A percentile compares a stretch with the other conserved stretches of the same genome.
Evolutionary conservation across 2,797 vertebrate species (phyloP).

Genomic region (Sebastes vulpes): DNA sequence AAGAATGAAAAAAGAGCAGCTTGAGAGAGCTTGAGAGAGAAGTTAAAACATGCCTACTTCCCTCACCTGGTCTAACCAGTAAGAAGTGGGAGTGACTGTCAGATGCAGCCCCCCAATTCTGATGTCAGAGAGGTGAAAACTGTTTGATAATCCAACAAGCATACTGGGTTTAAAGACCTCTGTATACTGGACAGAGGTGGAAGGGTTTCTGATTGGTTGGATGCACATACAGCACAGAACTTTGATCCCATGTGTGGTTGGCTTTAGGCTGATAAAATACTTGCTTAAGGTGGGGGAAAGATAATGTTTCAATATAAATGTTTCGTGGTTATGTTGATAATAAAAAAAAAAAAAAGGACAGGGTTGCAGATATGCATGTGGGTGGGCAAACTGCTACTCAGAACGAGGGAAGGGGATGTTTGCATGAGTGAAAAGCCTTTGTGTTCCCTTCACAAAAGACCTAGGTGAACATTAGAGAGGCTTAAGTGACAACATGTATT

Average conservation of each 20-base stretch:
- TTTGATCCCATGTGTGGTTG: not conserved
- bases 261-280: conserved; percentile 12
- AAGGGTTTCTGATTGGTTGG: not conserved
- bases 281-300: not conserved
- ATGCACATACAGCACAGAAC: not conserved
- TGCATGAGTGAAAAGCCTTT: conserved; percentile 72
- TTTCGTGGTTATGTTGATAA: conserved; percentile 12
- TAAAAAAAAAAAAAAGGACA: conserved; percentile 3
- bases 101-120: not conserved
- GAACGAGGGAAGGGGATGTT: conserved; percentile 58
- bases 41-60: not conserved
- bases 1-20: not conserved
- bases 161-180: not conserved
- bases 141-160: not conserved
- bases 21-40: not conserved
- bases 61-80: not conserved
- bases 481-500: conserved; percentile 72
- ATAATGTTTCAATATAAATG: not conserved
- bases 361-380: conserved; percentile 34
- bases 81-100: not conserved
- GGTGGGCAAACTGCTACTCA: conserved; percentile 45
- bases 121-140: not conserved
- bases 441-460: conserved; percentile 59
- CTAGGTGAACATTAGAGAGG: conserved; percentile 60
- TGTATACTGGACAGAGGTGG: not conserved